A percentile compares a stretch with the other conserved stretches of the same genome.
Conservation (phyloP, 2,888 invertebrate species). For the Andrena bicolor region DNA sequence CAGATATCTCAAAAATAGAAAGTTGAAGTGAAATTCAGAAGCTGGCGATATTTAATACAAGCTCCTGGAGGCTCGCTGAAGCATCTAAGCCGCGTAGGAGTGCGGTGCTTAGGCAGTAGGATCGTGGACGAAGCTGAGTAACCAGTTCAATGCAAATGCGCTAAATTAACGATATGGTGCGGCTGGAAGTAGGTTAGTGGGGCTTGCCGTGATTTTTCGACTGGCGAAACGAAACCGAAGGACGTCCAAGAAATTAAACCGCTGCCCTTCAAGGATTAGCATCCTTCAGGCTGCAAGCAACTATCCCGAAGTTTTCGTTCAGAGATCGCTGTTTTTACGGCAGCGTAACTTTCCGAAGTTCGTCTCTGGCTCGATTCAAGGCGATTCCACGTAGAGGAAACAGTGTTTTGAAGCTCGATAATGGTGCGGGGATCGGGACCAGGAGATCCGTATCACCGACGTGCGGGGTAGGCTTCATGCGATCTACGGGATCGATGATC, state of each 20-base stretch:
- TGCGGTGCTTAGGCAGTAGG: neutral
- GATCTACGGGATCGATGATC: conserved; percentile 50
- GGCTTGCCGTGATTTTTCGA: conserved; percentile 39
- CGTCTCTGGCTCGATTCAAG: conserved; percentile 12
- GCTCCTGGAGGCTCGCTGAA: neutral
- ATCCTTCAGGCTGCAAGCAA: neutral
- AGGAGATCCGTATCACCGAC: conserved; percentile 1
- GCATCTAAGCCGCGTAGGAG: neutral
- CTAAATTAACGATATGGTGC: conserved; percentile 31
- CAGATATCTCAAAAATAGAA: neutral
- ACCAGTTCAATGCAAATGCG: conserved; percentile 12
- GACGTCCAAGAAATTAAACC: conserved; percentile 39
- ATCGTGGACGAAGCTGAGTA: neutral
- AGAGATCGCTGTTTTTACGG: neutral
- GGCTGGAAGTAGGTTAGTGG: conserved; percentile 52
- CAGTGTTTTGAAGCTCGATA: neutral
- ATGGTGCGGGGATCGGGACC: conserved; percentile 27
- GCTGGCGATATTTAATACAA: too few species aligned
- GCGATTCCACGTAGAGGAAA: neutral
- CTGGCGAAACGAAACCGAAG: conserved; percentile 27
- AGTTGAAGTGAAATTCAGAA: too few species aligned
- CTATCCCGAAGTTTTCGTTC: neutral
- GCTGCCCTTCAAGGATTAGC: conserved; percentile 15
- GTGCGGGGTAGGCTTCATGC: neutral
- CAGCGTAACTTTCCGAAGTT: too few species aligned